These are phyloP conservation scores for Scolopax rusticola DNA, from an alignment of 2,797 vertebrate genomes.

Conservation along the genomic window DNA sequence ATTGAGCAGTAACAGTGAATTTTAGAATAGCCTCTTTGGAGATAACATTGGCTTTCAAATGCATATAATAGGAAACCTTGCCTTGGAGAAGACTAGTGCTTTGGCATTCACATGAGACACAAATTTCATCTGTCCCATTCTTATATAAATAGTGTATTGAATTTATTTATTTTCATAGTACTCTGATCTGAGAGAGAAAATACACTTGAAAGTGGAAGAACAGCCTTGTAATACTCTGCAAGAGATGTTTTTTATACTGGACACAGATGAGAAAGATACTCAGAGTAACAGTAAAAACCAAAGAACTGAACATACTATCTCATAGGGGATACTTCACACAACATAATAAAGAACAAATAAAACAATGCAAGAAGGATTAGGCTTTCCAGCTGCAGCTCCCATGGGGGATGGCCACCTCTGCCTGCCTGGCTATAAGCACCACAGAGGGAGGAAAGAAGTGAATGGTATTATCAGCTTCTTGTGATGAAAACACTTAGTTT, in stretches of 20 bases:
- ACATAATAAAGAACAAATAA: background rate
- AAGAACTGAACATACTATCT: background rate
- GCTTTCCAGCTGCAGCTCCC: background rate
- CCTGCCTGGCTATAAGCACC: background rate
- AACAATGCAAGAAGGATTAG: background rate
- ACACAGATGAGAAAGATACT: background rate
- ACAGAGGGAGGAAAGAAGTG: background rate
- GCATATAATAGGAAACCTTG: background rate
- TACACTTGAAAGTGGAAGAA: background rate
- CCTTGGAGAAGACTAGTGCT: background rate
- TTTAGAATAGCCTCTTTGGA: background rate
- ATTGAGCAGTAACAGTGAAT: background rate
- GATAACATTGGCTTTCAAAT: background rate
- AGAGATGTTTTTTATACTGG: background rate
- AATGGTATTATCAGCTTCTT: background rate
- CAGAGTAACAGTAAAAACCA: background rate
- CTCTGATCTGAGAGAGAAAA: background rate
- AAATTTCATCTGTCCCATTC: background rate
- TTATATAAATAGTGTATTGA: background rate
- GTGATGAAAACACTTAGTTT: background rate
- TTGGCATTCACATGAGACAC: background rate
- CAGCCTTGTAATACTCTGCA: background rate
- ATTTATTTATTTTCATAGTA: conserved; percentile 14
- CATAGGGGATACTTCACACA: background rate
- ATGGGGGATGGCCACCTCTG: background rate